phyloP scores from a whole-genome alignment of 2,797 vertebrate species.

The Varecia variegata region DNA sequence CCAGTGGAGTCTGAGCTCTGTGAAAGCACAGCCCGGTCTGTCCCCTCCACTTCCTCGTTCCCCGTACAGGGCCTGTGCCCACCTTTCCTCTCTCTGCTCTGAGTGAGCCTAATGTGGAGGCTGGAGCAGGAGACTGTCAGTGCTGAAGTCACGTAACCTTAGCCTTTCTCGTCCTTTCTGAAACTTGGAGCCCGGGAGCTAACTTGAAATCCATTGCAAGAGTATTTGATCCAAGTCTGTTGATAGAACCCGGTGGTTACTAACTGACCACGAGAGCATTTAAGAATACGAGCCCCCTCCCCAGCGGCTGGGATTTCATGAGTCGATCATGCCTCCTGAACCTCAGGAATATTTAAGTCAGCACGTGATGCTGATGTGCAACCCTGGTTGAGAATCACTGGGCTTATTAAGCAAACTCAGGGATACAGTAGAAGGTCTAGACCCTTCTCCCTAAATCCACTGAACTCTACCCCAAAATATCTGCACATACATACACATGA shows the following conservation, averaged over 20 bases:
- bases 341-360: too few relatives aligned
- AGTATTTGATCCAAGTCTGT: background rate
- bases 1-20: too few relatives aligned
- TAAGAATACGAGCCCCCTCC: background rate
- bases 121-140: background rate
- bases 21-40: background rate
- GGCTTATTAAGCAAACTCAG: background rate
- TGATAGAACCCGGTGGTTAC: background rate
- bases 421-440: background rate
- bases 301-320: rapidly evolving
- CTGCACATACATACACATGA: background rate
- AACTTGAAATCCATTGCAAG: background rate
- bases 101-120: background rate
- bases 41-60: rapidly evolving
- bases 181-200: background rate
- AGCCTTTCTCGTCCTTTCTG: background rate
- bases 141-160: background rate
- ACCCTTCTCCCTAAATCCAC: background rate
- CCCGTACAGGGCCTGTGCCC: too few relatives aligned
- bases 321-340: background rate
- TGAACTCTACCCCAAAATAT: background rate
- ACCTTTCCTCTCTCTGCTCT: background rate
- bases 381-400: background rate
- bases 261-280: background rate
- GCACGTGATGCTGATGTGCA: rapidly evolving